Evolutionary conservation across 2,113 vertebrate species (phyloP), one percentile per base, ranked within the genome.

Genomic region (Ciconia maguari): DNA sequence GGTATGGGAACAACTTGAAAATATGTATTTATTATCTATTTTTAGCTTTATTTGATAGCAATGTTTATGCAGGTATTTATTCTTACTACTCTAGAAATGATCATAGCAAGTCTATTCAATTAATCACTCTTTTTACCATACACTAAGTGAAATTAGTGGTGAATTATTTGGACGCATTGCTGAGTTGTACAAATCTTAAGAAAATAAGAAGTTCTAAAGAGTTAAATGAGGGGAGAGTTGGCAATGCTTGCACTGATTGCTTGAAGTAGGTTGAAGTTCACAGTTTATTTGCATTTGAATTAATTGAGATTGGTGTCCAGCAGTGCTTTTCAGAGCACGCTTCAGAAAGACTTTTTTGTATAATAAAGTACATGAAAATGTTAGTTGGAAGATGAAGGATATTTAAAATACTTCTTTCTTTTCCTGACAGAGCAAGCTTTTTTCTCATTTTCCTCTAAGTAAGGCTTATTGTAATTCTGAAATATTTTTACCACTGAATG

Each of bases 241-340:
- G 44, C 79, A 94, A 7, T 49, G 65, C 55, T 92, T 76, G 24
- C 7, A 22, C 25, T 52, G 57, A 84, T 87, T 94, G 38, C 72
- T 86, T 85, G 72, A 95, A 97, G 58, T 91, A 82, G 71, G 77
- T 70, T 94, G 85, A 97, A 94, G 77, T 95, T 97, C 83, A 96
- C 69, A 34, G 75, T 81, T 57, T 83, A 93, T 97, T 97, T 97
- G 93, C 90, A 96, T 96, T 94, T 97, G 92, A 97, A 97, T 96
- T 97, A 97, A 90, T 91, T 81, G 89, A 90, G 88, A 81, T 81
- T 96, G 54, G 71, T 89, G 78, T 84, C 91, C 92, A 95, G 69
- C 89, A 92, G 94, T 52, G 93, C 72, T 79, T 90, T 96, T 96
- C 90, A 90, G 58, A 80, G 71, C 77, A 83, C 69, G 38, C 49